phyloP scores from a whole-genome alignment of 37 sponge, comb jelly and placozoan species.

The Petrosia ficiformis region DNA sequence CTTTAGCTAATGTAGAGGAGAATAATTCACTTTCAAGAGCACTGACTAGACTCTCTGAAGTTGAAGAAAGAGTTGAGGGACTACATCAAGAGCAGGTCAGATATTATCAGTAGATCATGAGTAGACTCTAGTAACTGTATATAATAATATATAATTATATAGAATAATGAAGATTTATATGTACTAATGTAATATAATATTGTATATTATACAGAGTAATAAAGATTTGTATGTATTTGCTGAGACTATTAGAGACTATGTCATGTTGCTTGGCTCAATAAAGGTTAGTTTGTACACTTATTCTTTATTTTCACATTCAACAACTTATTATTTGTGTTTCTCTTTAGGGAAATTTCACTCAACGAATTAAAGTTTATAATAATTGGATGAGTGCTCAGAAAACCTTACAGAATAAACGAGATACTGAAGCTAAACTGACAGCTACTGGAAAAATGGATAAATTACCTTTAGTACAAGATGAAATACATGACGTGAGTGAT shows the following conservation, averaged over 20 bases:
- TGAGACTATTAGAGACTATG: constrained; percentile 90
- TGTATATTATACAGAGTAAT: constrained; percentile 31
- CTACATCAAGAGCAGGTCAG: constrained; percentile 80
- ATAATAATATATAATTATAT: background rate
- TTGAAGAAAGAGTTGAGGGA: constrained; percentile 84
- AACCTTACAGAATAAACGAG: constrained; percentile 88
- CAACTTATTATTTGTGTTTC: no score
- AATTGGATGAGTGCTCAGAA: constrained; percentile 77
- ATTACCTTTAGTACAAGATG: constrained; percentile 65
- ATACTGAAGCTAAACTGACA: constrained; percentile 77
- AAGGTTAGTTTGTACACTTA: constrained; percentile 79
- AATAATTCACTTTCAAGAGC: constrained; percentile 81
- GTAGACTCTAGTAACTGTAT: background rate
- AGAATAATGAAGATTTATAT: constrained; percentile 75
- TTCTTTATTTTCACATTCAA: background rate
- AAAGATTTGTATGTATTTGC: constrained; percentile 85
- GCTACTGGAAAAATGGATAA: constrained; percentile 86
- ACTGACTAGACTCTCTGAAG: constrained; percentile 87
- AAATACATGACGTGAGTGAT: constrained; percentile 72
- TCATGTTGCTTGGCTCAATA: constrained; percentile 75
- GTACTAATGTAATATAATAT: constrained; percentile 26
- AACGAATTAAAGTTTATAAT: constrained; percentile 77
- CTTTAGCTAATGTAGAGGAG: constrained; percentile 65
- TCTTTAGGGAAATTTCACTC: background rate
- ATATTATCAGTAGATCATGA: background rate